phyloP scores from a whole-genome alignment of 2,888 invertebrate genomes.

The Thera britannica region DNA sequence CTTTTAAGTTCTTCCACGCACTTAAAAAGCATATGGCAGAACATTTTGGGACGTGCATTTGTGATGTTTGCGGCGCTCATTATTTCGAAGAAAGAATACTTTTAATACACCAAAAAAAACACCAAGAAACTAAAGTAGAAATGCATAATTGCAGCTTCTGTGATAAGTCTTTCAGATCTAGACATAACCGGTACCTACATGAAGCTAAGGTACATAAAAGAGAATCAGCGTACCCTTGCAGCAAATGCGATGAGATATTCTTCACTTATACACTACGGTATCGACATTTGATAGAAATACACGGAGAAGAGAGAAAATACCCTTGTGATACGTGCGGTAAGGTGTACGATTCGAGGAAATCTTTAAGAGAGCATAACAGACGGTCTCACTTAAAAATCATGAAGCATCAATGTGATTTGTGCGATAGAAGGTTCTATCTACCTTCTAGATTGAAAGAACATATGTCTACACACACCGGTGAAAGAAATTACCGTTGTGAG shows the following conservation, averaged over 20 bases:
- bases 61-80: constrained; percentile 74
- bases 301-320: constrained; percentile 71
- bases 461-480: constrained; percentile 81
- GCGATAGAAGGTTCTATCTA: constrained; percentile 74
- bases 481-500: constrained; percentile 81
- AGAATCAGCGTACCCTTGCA: constrained; percentile 71
- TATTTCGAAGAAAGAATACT: constrained; percentile 77
- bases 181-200: constrained; percentile 70
- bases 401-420: constrained; percentile 71
- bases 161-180: constrained; percentile 73
- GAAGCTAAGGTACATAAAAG: constrained; percentile 74
- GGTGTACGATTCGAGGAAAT: constrained; percentile 72
- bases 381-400: constrained; percentile 71
- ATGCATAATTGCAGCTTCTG: constrained; percentile 80
- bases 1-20: constrained; percentile 68
- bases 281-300: constrained; percentile 69
- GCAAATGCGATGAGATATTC: constrained; percentile 72
- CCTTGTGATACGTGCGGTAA: constrained; percentile 73
- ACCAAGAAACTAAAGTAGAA: constrained; percentile 71
- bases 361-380: constrained; percentile 70
- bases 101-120: constrained; percentile 71
- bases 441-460: constrained; percentile 77
- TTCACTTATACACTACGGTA: constrained; percentile 69
- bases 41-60: constrained; percentile 72
- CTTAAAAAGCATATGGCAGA: constrained; percentile 73